Base-by-base conservation (phyloP, 1,140 invertebrate species). In the Cephus cinctus region DNA sequence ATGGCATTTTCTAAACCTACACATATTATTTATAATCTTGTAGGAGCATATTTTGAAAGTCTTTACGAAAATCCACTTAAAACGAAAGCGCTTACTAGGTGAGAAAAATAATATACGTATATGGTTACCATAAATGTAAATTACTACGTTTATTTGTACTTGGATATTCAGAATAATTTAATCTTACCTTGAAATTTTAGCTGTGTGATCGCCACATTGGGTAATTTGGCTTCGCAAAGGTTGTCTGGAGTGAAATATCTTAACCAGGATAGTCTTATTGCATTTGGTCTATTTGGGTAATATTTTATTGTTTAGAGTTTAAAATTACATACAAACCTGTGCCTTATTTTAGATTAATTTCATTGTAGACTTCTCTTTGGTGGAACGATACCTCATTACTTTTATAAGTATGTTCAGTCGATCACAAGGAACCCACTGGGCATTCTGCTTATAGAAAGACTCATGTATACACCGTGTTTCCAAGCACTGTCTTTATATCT, bases 41-140 rank as follows among this genome's bases (percentile, higher is more conserved):
- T 86, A 2, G 78, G 78, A 30, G 79, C 79, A 35, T 89, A 89
- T 73, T 80, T 88, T 54, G 79, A 82, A 52, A 84, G 84, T 62
- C 74, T 88, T 30, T 87, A 86, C 56, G 78, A 79, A 41, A 79
- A 82, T 72, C 86, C 86, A 2, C 72, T 89, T 15, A 83, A 78
- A 67, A 89, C 86, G 2, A 87, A 87, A 74, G 84, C 86, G 18
- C 70, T 88, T 40, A 87, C 84, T 22, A 86, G 86, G 86, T 87
- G 77, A 80, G 65, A 64, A 50, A 9, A 21, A 49, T 31, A 42
- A 47, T 21, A 14, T 51, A 5, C 31, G 31, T 41, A 42, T 47
- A 18, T 14, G 11, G 0, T 12, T 47, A 23, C 18, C 4, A 27
- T 32, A 15, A 48, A 48, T 38, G 20, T 23, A 15, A 41, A 38